These are phyloP conservation scores for Gobio occitaniae DNA, from an alignment of 2,797 vertebrate genomes.

Conservation along the genomic window DNA sequence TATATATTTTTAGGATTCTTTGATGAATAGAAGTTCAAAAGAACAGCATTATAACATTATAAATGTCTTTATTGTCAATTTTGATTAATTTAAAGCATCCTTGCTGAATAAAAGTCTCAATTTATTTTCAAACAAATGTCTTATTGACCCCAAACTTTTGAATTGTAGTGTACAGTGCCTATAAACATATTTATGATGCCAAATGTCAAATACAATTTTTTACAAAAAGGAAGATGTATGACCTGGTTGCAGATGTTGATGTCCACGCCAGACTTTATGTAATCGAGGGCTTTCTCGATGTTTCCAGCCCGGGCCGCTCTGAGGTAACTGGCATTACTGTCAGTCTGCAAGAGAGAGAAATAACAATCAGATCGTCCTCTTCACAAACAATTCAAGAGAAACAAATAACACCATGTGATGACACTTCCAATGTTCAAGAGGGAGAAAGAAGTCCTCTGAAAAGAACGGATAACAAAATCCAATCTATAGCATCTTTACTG, in stretches of 20 bases:
- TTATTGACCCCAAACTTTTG: not conserved
- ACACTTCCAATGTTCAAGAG: not conserved
- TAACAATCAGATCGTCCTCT: constrained; percentile 5
- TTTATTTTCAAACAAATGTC: not conserved
- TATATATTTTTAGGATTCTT: not conserved
- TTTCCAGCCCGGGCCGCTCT: constrained; percentile 95
- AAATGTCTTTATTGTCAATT: not conserved
- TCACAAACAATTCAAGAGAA: not conserved
- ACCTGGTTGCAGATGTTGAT: constrained; percentile 99
- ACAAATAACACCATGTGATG: not conserved
- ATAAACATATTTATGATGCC: not conserved
- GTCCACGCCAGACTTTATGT: constrained; percentile 96
- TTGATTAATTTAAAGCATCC: not conserved
- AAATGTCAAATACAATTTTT: not conserved
- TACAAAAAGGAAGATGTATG: not conserved
- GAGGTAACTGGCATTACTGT: constrained; percentile 95
- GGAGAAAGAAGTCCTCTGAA: not conserved
- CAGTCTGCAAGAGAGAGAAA: constrained; percentile 80
- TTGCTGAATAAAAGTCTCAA: not conserved
- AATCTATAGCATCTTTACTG: not conserved
- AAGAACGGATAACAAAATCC: not conserved
- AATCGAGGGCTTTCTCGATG: constrained; percentile 95
- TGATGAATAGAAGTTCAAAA: not conserved
- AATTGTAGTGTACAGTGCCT: not conserved
- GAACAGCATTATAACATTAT: not conserved